These are phyloP conservation scores for Malacoctenus gilli DNA, from an alignment of 2,797 vertebrate species.

Conservation along the genomic window DNA sequence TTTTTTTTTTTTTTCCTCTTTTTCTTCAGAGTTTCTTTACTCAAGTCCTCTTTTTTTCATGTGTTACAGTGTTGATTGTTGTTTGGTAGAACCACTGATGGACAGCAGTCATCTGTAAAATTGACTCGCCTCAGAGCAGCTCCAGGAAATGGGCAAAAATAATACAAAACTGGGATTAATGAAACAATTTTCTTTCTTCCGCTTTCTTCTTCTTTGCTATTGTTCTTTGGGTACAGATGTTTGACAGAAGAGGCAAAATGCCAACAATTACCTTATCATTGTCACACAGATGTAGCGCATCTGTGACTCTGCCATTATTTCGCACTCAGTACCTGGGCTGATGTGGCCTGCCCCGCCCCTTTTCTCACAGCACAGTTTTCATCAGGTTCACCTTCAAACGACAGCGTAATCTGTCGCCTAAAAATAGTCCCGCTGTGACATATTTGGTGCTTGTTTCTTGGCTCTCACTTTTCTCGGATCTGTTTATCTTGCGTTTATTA, in stretches of 20 bases:
- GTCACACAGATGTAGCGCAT: conserved; percentile 51
- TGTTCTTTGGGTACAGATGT: conserved; percentile 54
- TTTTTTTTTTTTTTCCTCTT: conserved; percentile 16
- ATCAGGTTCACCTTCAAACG: conserved; percentile 77
- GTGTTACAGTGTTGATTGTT: conserved; percentile 73
- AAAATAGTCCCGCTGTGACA: conserved; percentile 75
- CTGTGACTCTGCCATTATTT: conserved; percentile 55
- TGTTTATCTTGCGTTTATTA: conserved; percentile 71
- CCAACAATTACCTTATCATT: conserved; percentile 62
- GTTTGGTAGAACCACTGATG: conserved; percentile 69
- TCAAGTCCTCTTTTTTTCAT: conserved; percentile 35
- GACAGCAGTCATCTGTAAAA: conserved; percentile 85
- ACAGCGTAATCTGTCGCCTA: conserved; percentile 69
- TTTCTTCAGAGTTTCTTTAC: conserved; percentile 15
- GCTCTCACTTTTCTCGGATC: conserved; percentile 64
- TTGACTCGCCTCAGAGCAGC: conserved; percentile 71
- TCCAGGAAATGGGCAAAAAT: conserved; percentile 70
- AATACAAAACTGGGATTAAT: conserved; percentile 70
- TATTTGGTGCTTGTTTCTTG: conserved; percentile 71
- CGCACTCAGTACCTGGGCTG: conserved; percentile 34
- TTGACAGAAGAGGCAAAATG: conserved; percentile 62
- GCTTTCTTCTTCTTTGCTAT: conserved; percentile 27
- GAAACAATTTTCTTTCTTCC: conserved; percentile 63
- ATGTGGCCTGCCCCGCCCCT: conserved; percentile 51
- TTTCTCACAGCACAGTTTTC: conserved; percentile 61